Percentiles rank a stretch among this genome's conserved stretches.
phyloP scores from a whole-genome alignment of 2,888 invertebrate species.

The Brachycybe producta region DNA sequence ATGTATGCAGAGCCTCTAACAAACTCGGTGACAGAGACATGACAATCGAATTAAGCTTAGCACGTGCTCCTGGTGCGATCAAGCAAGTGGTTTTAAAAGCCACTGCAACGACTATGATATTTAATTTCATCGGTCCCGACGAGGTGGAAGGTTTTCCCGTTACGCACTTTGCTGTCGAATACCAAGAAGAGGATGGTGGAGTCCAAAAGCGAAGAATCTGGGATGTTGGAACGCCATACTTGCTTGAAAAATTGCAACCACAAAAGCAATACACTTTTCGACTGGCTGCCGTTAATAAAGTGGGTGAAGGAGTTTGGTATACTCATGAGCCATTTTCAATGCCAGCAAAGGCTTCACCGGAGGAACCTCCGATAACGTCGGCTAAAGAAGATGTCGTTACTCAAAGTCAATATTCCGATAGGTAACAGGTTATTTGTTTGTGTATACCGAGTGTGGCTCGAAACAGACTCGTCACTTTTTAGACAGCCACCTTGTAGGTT shows the following conservation, averaged over 20 bases:
- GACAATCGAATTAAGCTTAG: conserved; percentile 58
- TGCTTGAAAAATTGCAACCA: conserved; percentile 63
- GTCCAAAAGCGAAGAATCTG: conserved; percentile 3
- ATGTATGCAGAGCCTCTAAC: conserved; percentile 71
- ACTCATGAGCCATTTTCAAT: conserved; percentile 51
- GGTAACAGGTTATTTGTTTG: too few species aligned
- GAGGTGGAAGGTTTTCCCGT: conserved; percentile 62
- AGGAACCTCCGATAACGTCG: too few species aligned
- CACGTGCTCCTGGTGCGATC: conserved; percentile 53
- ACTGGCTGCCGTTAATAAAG: conserved; percentile 71
- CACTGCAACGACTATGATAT: conserved; percentile 65
- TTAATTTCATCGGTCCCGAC: conserved; percentile 59
- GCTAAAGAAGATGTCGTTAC: too few species aligned
- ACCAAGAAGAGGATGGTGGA: conserved; percentile 36
- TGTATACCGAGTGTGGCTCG: too few species aligned
- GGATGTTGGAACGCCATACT: conserved; percentile 49
- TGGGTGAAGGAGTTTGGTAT: conserved; percentile 66
- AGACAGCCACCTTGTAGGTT: too few species aligned
- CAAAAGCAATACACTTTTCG: conserved; percentile 65
- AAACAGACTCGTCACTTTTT: too few species aligned
- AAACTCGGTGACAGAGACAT: conserved; percentile 53
- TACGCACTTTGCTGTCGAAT: conserved; percentile 58
- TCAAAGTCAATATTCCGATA: too few species aligned
- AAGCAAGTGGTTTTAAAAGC: conserved; percentile 41
- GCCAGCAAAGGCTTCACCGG: conserved; percentile 61